Evolutionary conservation across 2,797 vertebrate genomes (phyloP).

Genomic region (Poeciliopsis paucimaculata): DNA sequence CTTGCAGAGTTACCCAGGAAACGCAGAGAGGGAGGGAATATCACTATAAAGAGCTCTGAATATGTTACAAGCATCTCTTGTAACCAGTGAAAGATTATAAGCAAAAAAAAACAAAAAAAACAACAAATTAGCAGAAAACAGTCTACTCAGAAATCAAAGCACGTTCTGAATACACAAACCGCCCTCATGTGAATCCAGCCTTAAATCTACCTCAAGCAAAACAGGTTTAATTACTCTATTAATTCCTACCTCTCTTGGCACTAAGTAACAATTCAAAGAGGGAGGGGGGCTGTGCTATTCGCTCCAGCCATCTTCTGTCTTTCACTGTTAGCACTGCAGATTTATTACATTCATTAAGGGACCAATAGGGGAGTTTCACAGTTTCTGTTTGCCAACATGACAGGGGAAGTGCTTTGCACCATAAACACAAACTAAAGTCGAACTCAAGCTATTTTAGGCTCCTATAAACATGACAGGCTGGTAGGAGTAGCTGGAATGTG

Average conservation of each 20-base stretch:
- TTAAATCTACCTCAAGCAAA: constrained; percentile 76
- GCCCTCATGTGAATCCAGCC: constrained; percentile 65
- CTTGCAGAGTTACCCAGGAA: constrained; percentile 31
- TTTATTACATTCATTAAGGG: constrained; percentile 75
- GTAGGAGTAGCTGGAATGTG: constrained; percentile 8
- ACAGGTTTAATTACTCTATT: constrained; percentile 76
- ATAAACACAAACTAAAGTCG: constrained; percentile 40
- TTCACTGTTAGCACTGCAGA: constrained; percentile 64
- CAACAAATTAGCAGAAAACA: constrained; percentile 46
- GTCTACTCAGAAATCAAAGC: constrained; percentile 50
- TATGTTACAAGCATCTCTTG: constrained; percentile 54
- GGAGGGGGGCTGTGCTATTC: constrained; percentile 48
- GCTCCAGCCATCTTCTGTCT: constrained; percentile 65
- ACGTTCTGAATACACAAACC: constrained; percentile 66
- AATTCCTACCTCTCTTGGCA: constrained; percentile 68
- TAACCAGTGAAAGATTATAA: constrained; percentile 16
- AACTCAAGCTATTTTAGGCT: constrained; percentile 57
- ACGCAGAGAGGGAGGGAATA: constrained; percentile 9
- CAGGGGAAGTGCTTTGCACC: constrained; percentile 41
- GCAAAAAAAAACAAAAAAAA: constrained; percentile 45
- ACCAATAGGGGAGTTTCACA: constrained; percentile 41
- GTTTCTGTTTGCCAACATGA: constrained; percentile 49
- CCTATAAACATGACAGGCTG: constrained; percentile 33
- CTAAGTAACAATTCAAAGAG: constrained; percentile 57
- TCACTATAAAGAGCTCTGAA: constrained; percentile 48